A percentile compares a stretch with the other conserved stretches of the same genome.
These are phyloP conservation scores for Mythimna vitellina DNA, from an alignment of 2,888 invertebrate species.

Conservation along the genomic window DNA sequence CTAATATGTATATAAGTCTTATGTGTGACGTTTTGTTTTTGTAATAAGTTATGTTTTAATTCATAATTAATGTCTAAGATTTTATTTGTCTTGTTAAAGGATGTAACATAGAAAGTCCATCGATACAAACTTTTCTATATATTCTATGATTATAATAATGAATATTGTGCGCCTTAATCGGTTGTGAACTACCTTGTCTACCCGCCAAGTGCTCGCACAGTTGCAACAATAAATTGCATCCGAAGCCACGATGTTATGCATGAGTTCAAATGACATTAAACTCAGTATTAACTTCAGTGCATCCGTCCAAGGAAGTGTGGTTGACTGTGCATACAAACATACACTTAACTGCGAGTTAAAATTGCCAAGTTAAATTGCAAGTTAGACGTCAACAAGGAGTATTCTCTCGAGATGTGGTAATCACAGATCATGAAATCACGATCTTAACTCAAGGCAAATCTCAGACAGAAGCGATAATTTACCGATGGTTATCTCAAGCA, in stretches of 20 bases:
- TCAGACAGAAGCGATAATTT: slow-evolving; percentile 36
- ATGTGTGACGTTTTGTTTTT: not conserved
- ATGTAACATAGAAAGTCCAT: not conserved
- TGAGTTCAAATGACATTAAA: slow-evolving; percentile 46
- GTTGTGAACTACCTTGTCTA: slow-evolving; percentile 1
- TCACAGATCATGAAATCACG: slow-evolving; percentile 53
- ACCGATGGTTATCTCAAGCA: slow-evolving; percentile 48
- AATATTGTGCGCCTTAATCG: not conserved
- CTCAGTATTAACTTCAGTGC: slow-evolving; percentile 34
- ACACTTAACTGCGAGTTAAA: slow-evolving; percentile 41
- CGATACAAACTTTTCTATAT: no score
- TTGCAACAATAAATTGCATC: slow-evolving; percentile 41
- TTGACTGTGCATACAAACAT: slow-evolving; percentile 56
- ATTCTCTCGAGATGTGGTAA: slow-evolving; percentile 38
- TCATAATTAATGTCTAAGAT: not conserved
- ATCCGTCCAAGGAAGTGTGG: slow-evolving; percentile 53
- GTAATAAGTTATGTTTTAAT: not conserved
- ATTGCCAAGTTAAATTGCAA: slow-evolving; percentile 31
- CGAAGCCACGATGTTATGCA: slow-evolving; percentile 25
- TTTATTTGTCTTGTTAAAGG: no score
- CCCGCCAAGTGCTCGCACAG: not conserved
- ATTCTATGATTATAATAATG: not conserved
- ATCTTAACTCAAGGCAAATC: slow-evolving; percentile 57
- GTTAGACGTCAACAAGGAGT: slow-evolving; percentile 30
- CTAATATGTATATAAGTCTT: accelerated